phyloP scores from a whole-genome alignment of 2,113 vertebrate species.

The Eurypyga helias region DNA sequence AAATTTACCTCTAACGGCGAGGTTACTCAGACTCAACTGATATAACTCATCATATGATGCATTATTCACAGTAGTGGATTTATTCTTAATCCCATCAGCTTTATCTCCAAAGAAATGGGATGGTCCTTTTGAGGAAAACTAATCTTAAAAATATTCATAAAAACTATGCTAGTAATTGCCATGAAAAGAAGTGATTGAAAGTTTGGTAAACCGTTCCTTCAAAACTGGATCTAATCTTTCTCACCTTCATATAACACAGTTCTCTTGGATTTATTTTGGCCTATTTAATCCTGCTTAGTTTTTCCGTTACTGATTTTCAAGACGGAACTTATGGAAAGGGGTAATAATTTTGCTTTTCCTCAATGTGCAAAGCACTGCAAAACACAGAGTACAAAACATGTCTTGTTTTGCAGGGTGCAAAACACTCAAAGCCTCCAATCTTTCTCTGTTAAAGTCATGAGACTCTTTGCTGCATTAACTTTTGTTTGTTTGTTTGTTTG shows the following conservation, averaged over 20 bases:
- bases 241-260: neutral
- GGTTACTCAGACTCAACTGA: neutral
- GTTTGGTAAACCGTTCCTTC: neutral
- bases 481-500: fast-evolving
- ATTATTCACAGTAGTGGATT: constrained; percentile 35
- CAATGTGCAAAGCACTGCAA: neutral
- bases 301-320: neutral
- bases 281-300: neutral
- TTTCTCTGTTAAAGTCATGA: neutral
- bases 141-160: neutral
- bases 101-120: neutral
- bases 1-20: constrained; percentile 29
- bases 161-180: neutral
- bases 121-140: neutral
- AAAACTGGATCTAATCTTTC: neutral
- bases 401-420: neutral
- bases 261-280: neutral
- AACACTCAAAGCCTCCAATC: neutral
- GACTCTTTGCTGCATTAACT: neutral
- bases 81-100: constrained; percentile 19
- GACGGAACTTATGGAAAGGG: neutral
- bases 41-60: neutral
- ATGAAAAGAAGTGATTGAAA: neutral
- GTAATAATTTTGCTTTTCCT: neutral
- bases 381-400: neutral